These are phyloP conservation scores for Terrapene triunguis DNA, from an alignment of 2,113 vertebrate genomes.

Conservation along the genomic window DNA sequence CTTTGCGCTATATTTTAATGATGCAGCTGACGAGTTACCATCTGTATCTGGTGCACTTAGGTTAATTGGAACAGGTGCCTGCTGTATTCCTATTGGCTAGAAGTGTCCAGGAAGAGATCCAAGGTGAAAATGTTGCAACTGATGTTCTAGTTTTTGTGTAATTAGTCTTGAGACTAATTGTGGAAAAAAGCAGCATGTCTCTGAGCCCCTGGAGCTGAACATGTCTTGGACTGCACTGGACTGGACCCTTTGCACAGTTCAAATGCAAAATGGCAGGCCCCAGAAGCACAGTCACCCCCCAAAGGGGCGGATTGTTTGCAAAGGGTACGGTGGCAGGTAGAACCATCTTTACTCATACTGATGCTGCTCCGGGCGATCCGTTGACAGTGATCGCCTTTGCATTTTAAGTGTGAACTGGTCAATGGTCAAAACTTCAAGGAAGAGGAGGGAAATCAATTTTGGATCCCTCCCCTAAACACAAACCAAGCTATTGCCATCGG, in stretches of 20 bases:
- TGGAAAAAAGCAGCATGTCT: not conserved
- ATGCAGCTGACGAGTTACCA: not conserved
- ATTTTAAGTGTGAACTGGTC: not conserved
- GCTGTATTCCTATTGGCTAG: not conserved
- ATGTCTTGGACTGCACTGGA: not conserved
- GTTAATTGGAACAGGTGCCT: not conserved
- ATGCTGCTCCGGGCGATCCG: not conserved
- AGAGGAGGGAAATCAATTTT: not conserved
- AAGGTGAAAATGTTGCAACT: not conserved
- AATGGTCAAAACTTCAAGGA: not conserved
- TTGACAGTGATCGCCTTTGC: not conserved
- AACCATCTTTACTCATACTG: not conserved
- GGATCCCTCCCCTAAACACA: not conserved
- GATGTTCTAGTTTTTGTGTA: not conserved
- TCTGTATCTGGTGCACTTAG: not conserved
- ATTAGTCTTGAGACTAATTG: not conserved
- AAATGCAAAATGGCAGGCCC: not conserved
- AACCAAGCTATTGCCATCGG: not conserved
- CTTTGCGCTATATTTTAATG: not conserved
- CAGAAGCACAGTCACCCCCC: not conserved
- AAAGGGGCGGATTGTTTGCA: not conserved
- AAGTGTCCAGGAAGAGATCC: fast-evolving
- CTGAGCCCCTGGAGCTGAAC: not conserved
- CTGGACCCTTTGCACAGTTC: fast-evolving
- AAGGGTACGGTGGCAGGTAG: not conserved